Evolutionary conservation across 2,888 invertebrate species (phyloP), one percentile per base, ranked within the genome.

Genomic region (Palloptera scutellata): DNA sequence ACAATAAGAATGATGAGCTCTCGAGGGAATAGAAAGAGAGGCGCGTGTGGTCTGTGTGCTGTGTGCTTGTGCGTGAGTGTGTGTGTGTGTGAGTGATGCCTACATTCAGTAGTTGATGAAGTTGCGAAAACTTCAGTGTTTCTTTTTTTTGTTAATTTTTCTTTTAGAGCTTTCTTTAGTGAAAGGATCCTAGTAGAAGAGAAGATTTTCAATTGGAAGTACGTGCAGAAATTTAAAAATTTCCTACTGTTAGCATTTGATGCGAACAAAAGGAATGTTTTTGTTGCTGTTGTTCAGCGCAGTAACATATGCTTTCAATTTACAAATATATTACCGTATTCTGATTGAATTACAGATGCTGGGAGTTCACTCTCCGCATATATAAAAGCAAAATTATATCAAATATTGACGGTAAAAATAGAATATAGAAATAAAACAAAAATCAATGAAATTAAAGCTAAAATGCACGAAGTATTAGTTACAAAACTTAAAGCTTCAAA

Each of bases 181-280:
- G 2, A 30, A 30, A 30, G 30, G 30, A 30, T 30, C 30, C 30
- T 30, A 30, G 30, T 30, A 30, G 6, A 4, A 30, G 30, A 30
- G 6, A 30, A 30, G 30, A 30, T 10, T 40, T 40, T 74, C 77
- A 42, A 66, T 68, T 63, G 59, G 75, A 75, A 66, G 75, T 75
- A 80, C 79, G 80, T 80, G 80, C 77, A 76, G 74, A 75, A 74
- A 78, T 80, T 79, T 76, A 4, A 30, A 75, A 77, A 78, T 74
- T 77, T 76, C 72, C 30, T 61, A 15, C 45, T 61, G 63, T 68
- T 63, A n/a, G 20, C 66, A 54, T 55, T 55, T n/a, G 12, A 48
- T 48, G 8, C 8, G 12, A 48, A 48, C 48, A 48, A 30, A 30
- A 30, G 6, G 6, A 30, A 30, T 30, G 30, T 30, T 30, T 30